These are phyloP conservation scores for Ctenomys sociabilis DNA, from an alignment of 2,113 vertebrate genomes.

Conservation along the genomic window DNA sequence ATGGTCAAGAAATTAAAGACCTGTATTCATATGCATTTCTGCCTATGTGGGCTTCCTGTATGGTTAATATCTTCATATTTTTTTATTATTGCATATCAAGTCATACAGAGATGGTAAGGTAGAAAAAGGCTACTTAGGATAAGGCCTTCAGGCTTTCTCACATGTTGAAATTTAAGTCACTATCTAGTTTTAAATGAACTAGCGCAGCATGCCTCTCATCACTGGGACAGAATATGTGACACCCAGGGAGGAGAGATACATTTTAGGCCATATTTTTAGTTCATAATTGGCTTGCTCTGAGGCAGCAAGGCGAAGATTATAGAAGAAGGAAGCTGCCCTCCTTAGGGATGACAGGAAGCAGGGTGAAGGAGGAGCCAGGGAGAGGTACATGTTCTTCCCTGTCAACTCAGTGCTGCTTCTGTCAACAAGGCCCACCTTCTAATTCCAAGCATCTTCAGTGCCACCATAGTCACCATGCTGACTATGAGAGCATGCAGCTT, in stretches of 20 bases:
- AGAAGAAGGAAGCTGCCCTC: background rate
- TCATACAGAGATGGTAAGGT: background rate
- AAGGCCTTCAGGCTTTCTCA: background rate
- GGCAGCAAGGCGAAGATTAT: background rate
- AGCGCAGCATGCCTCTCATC: background rate
- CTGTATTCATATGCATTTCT: background rate
- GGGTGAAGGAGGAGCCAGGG: background rate
- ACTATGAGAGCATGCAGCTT: background rate
- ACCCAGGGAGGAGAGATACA: background rate
- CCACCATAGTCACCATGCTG: no score
- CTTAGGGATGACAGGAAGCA: background rate
- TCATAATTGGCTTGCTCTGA: no score
- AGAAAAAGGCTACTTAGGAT: background rate
- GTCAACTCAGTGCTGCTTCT: background rate
- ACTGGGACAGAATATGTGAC: background rate
- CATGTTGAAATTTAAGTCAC: slow-evolving; percentile 7
- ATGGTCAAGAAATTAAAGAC: background rate
- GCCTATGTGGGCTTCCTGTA: background rate
- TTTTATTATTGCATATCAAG: slow-evolving; percentile 3
- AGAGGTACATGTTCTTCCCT: background rate
- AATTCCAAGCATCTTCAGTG: background rate
- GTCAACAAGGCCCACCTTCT: background rate
- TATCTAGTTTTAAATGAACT: background rate
- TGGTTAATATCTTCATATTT: background rate
- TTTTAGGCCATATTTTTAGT: background rate